These are phyloP conservation scores for Channa striata DNA, from an alignment of 2,797 vertebrate species.

Conservation along the genomic window DNA sequence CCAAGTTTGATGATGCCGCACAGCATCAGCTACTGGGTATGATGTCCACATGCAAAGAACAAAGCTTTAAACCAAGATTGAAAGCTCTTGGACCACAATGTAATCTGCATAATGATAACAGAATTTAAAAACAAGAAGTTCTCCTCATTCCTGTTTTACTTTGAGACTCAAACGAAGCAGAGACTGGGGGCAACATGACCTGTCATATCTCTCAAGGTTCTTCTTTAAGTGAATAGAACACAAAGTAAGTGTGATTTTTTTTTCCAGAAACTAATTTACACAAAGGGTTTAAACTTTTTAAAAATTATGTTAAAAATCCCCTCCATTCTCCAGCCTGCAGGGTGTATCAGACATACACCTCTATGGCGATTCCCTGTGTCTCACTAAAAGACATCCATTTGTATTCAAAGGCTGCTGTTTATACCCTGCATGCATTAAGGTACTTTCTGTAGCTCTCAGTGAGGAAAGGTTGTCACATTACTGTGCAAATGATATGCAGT, in stretches of 20 bases:
- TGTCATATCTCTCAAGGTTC: conserved; percentile 43
- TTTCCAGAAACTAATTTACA: conserved; percentile 52
- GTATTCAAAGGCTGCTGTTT: conserved; percentile 76
- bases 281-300: conserved; percentile 53
- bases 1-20: conserved; percentile 33
- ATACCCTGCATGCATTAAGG: conserved; percentile 74
- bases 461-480: conserved; percentile 81
- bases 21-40: conserved; percentile 40
- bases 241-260: conserved; percentile 44
- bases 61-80: conserved; percentile 34
- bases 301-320: conserved; percentile 57
- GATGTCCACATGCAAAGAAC: conserved; percentile 41
- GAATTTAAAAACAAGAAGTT: conserved; percentile 44
- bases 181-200: conserved; percentile 35
- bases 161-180: conserved; percentile 39
- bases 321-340: conserved; percentile 41
- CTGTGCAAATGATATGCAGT: conserved; percentile 82
- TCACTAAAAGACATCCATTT: conserved; percentile 72
- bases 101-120: conserved; percentile 53
- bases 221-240: conserved; percentile 54
- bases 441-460: conserved; percentile 68
- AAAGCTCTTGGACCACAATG: conserved; percentile 40
- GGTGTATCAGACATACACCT: conserved; percentile 54
- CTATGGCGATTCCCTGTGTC: conserved; percentile 44
- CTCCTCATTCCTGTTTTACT: conserved; percentile 52